Conservation (phyloP, 2,113 vertebrate genomes). For the Phaetusa simplex region DNA sequence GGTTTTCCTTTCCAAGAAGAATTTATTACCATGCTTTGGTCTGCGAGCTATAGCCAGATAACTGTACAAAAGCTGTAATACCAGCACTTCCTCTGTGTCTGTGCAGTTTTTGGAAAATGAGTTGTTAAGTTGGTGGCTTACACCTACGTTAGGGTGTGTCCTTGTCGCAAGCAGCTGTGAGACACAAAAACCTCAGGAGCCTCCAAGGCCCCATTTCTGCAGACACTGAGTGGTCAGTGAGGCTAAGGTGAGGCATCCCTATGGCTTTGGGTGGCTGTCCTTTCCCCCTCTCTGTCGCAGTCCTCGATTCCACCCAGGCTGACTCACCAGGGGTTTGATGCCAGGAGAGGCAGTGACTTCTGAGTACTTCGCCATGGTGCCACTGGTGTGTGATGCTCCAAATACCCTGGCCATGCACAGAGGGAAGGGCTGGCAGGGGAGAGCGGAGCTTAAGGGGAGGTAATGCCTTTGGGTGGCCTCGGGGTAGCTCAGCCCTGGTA, state of each 20-base stretch:
- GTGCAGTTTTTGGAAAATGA: background rate
- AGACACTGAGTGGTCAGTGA: background rate
- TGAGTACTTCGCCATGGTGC: background rate
- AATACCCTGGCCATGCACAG: background rate
- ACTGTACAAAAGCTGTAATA: background rate
- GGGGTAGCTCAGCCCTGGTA: background rate
- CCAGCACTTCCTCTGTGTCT: background rate
- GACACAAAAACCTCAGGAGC: background rate
- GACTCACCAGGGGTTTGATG: background rate
- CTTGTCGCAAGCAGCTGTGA: background rate
- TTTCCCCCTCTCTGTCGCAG: background rate
- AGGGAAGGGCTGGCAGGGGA: background rate
- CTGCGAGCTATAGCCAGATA: background rate
- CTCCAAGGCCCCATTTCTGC: background rate
- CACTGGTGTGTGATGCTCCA: background rate
- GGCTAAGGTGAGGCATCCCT: background rate
- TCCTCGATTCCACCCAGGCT: background rate
- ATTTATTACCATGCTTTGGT: background rate
- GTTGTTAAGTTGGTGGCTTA: background rate
- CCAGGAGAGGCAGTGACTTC: background rate
- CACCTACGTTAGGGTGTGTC: background rate
- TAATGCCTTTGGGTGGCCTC: background rate
- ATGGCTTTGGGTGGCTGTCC: background rate
- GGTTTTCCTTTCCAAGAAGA: background rate
- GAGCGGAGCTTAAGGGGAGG: background rate